A percentile compares a stretch with the other conserved stretches of the same genome.
Evolutionary conservation across 2,113 vertebrate species (phyloP).

Genomic region (Solea solea): DNA sequence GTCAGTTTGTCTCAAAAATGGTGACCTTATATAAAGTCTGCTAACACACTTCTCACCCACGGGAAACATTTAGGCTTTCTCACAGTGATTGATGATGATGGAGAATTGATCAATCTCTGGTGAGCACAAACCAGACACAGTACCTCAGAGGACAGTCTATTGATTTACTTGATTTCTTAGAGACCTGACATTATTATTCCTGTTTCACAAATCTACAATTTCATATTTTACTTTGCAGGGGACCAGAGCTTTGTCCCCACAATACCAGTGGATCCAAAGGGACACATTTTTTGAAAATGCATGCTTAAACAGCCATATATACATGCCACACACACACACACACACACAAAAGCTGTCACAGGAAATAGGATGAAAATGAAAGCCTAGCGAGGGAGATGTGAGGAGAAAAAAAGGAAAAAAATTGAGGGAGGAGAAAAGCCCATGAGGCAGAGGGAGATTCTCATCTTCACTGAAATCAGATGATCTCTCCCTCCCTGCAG

Average conservation of each 20-base stretch:
- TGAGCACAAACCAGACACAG: conserved; percentile 4
- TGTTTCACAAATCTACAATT: background rate
- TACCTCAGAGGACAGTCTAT: background rate
- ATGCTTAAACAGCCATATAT: conserved; percentile 2
- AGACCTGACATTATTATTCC: background rate
- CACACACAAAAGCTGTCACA: conserved; percentile 52
- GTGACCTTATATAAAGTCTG: background rate
- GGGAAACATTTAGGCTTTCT: background rate
- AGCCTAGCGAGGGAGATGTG: conserved; percentile 35
- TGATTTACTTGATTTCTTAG: background rate
- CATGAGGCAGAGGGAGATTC: conserved; percentile 76
- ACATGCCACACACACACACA: conserved; percentile 10
- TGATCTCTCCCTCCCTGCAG: conserved; percentile 53
- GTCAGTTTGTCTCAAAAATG: conserved; percentile 1
- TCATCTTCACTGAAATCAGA: conserved; percentile 73
- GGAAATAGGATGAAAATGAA: conserved; percentile 61
- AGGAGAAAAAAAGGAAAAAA: conserved; percentile 19
- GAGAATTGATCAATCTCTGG: background rate
- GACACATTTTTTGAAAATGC: background rate
- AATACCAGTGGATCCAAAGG: background rate
- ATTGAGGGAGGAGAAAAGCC: conserved; percentile 71
- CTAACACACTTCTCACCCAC: conserved; percentile 4
- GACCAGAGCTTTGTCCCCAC: background rate
- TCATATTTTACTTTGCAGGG: background rate
- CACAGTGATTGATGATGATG: background rate